Evolutionary conservation across 2,113 vertebrate species (phyloP), one percentile per base, ranked within the genome.

Genomic region (Phyllostomus discolor): DNA sequence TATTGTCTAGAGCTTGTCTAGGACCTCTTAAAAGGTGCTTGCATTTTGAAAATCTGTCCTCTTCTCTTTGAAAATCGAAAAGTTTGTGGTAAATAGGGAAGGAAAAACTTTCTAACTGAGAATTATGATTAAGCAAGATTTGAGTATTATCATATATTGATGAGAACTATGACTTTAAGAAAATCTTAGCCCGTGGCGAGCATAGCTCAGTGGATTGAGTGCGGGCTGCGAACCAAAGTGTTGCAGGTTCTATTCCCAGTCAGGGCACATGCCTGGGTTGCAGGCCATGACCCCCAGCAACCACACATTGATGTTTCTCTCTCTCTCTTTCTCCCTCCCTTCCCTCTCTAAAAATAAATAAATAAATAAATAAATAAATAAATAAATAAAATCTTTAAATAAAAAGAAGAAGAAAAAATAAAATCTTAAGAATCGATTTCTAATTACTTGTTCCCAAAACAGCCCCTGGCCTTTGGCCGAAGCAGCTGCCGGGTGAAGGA

Each of bases 401-500:
- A 41, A 41, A 41, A 41, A 41, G 38, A 41, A 4, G 38, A 41
- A 41, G 38, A 41, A 41, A 41, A 41, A 41, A 41, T 41, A 41
- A 62, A 80, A 69, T 86, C 5, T 67, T 64, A 92, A 96, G 38
- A 90, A 64, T 88, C 0, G 0, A 50, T 92, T 98, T 97, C 69
- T 95, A 84, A 20, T n/a, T 88, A 15, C 87, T 69, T 95, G 80
- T 75, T 90, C 17, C 2, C 54, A 84, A 59, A 82, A 82, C 70
- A 83, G 95, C 0, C 12, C 88, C 59, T 0, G 90, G 90, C 62
- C 75, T 94, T 97, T 96, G 97, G 96, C 97, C 88, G 1, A 0
- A 41, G 76, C 1, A 0, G 90, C 97, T 97, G 98, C 98, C 98
- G 97, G 97, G 97, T 98, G 98, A 98, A 90, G 78, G 94, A 95